Evolutionary conservation across 1,140 invertebrate species (phyloP), one percentile per base, ranked within the genome.

Genomic region (Gryon sp.): DNA sequence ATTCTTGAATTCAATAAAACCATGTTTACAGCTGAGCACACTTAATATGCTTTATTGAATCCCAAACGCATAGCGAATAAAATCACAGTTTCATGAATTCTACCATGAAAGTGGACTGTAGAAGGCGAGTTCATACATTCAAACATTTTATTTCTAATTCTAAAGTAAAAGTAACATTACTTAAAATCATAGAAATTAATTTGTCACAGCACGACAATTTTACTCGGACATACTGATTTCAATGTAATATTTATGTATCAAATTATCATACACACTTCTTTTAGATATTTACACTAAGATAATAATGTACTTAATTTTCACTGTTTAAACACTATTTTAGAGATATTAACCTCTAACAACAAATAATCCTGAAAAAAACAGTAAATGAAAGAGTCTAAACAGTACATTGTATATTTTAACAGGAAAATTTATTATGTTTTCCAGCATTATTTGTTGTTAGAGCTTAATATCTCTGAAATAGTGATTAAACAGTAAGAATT

Each of bases 11-110:
- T 84, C 83, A 82, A 86, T 87, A 82, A 83, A 82, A 80, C 78
- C 76, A 72, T 81, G 79, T 85, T 85, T 83, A 85, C 82, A 83
- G 80, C 77, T 81, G 78, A 80, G 80, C 80, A 81, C 82, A 81
- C 81, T 86, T 82, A 81, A 86, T 85, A 79, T 80, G 73, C 78
- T 86, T 86, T 84, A 83, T 84, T 83, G 80, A 77, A 82, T 83
- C 76, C 74, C 80, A 76, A 79, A 78, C 80, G 81, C 76, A 63
- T 77, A 45, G 40, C 32, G 57, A 63, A 57, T 46, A 41, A 68
- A 75, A 68, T 68, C 72, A 62, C 48, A 55, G 28, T 68, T 62
- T 41, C 55, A 41, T 40, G 32, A 45, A 65, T 52, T 73, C 40
- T 38, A 6, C 22, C 38, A 41, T 38, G 65, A 68, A 68, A 52